Evolutionary conservation across 2,113 vertebrate species (phyloP).

Genomic region (Tamias sibiricus): DNA sequence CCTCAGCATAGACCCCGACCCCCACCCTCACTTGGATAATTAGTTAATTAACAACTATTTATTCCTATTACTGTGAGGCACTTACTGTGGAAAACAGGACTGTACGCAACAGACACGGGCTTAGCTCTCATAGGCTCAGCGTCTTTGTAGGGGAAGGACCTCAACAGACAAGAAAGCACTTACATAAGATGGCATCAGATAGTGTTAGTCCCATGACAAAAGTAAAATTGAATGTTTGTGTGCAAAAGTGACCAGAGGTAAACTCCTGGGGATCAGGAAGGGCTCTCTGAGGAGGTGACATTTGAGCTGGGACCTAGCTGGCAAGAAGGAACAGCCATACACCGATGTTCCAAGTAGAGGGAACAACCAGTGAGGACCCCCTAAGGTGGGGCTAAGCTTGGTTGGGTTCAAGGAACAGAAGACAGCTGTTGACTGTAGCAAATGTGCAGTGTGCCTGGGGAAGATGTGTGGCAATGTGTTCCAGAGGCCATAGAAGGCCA

Average conservation of each 20-base stretch:
- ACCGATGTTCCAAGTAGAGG: neutral
- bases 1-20: neutral
- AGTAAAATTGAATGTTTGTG: neutral
- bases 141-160: neutral
- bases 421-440: neutral
- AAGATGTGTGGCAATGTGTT: neutral
- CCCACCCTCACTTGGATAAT: constrained; percentile 41
- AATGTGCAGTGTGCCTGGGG: neutral
- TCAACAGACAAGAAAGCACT: constrained; percentile 7
- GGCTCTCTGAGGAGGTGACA: neutral
- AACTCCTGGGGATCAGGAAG: neutral
- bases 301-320: neutral
- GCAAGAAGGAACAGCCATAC: neutral
- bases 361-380: neutral
- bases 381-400: neutral
- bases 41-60: constrained; percentile 60
- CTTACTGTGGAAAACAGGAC: constrained; percentile 3
- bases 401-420: neutral
- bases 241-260: neutral
- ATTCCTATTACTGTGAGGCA: constrained; percentile 22
- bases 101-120: neutral
- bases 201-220: neutral
- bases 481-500: neutral
- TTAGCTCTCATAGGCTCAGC: neutral
- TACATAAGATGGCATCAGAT: neutral